Conservation (phyloP, 1,140 invertebrate genomes). For the Aradophagus sp. region DNA sequence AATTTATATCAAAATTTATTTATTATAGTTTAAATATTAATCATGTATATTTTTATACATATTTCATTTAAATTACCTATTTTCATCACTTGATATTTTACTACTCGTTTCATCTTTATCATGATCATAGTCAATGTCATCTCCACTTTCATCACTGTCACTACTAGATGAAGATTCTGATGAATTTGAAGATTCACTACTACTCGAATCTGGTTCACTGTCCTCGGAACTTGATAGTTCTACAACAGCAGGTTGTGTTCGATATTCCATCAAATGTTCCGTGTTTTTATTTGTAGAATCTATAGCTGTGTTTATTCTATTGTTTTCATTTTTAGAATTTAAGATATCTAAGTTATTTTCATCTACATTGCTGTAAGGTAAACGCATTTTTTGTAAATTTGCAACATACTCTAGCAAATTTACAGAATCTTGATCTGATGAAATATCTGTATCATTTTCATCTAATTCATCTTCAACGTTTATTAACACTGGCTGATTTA, state of each 20-base stretch:
- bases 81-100: background rate
- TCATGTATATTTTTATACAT: too few species aligned
- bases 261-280: slow-evolving; percentile 18
- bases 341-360: too few species aligned
- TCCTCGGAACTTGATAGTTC: slow-evolving; percentile 26
- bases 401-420: too few species aligned
- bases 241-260: slow-evolving; percentile 11
- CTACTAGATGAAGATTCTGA: slow-evolving; percentile 10
- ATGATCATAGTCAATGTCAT: slow-evolving; percentile 1
- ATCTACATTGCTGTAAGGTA: too few species aligned
- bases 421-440: too few species aligned
- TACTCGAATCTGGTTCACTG: slow-evolving; percentile 28
- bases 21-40: too few species aligned
- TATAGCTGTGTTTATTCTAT: background rate
- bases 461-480: too few species aligned
- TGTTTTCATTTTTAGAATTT: too few species aligned
- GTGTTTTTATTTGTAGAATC: background rate
- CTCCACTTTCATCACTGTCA: background rate
- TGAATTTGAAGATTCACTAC: slow-evolving; percentile 8
- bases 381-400: too few species aligned
- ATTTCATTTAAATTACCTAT: background rate
- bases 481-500: too few species aligned
- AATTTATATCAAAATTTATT: too few species aligned
- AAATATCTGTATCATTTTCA: too few species aligned
- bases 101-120: background rate